These are phyloP conservation scores for Brachyhypopomus gauderio DNA, from an alignment of 2,113 vertebrate genomes.

Conservation along the genomic window DNA sequence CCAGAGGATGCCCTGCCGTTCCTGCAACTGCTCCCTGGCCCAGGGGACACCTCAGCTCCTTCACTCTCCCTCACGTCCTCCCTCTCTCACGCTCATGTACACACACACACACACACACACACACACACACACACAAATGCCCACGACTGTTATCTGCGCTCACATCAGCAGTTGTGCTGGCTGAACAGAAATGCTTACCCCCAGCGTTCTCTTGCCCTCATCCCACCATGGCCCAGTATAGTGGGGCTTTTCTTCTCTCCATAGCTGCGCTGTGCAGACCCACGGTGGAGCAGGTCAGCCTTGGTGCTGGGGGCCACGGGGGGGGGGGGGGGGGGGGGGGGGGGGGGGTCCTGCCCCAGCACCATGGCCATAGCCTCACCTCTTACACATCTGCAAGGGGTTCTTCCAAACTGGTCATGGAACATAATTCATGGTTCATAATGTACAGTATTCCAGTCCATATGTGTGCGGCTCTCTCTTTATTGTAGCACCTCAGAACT, in stretches of 20 bases:
- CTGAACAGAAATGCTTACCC: constrained; percentile 60
- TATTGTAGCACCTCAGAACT: neutral
- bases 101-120: neutral
- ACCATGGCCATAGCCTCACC: neutral
- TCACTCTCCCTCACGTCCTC: constrained; percentile 29
- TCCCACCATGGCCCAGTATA: constrained; percentile 29
- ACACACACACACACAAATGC: neutral
- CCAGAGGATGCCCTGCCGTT: constrained; percentile 32
- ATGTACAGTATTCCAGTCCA: neutral
- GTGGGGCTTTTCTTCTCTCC: constrained; percentile 31
- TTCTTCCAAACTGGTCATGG: neutral
- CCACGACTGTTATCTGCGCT: constrained; percentile 51
- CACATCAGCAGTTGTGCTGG: constrained; percentile 58
- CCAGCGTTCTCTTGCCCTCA: constrained; percentile 41
- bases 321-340: too few relatives aligned
- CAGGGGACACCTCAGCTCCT: constrained; percentile 44
- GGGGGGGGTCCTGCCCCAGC: too few relatives aligned
- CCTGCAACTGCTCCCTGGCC: constrained; percentile 37
- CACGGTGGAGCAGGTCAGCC: constrained; percentile 13
- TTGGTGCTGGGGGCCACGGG: neutral
- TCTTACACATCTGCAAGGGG: neutral
- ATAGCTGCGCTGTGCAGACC: constrained; percentile 45
- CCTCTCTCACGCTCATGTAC: neutral
- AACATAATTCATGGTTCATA: neutral
- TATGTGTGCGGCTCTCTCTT: neutral